Percentiles rank a stretch among this genome's conserved stretches.
These are phyloP conservation scores for Patagioenas fasciata DNA, from an alignment of 2,113 vertebrate species.

Conservation along the genomic window DNA sequence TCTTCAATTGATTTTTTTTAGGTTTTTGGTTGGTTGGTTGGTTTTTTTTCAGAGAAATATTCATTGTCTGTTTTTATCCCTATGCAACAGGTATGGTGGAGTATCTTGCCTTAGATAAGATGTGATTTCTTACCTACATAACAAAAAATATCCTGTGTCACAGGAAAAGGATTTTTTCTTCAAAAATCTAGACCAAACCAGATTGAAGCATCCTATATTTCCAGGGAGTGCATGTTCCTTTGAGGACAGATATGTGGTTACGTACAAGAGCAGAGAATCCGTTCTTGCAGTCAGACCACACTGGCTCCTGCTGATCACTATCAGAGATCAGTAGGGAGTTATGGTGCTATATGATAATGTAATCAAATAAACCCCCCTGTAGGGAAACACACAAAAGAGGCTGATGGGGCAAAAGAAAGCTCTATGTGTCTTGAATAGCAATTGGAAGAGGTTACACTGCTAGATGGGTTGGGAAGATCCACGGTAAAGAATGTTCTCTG, in stretches of 20 bases:
- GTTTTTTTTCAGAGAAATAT: not conserved
- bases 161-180: not conserved
- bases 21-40: not conserved
- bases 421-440: not conserved
- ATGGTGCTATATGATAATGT: not conserved
- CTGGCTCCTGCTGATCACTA: not conserved
- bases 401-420: not conserved
- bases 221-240: not conserved
- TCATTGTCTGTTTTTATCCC: not conserved
- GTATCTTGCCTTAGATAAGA: not conserved
- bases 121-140: not conserved
- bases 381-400: not conserved
- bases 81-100: not conserved
- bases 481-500: not conserved
- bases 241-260: not conserved
- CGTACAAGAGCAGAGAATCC: not conserved
- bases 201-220: not conserved
- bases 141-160: not conserved
- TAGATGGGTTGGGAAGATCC: not conserved
- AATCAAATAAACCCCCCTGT: not conserved
- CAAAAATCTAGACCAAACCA: not conserved
- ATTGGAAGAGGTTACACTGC: not conserved
- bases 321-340: not conserved
- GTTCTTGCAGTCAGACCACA: not conserved
- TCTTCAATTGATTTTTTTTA: not conserved